A percentile compares a stretch with the other conserved stretches of the same genome.
These are phyloP conservation scores for Ferrisia virgata DNA, from an alignment of 2,888 invertebrate genomes.

Conservation along the genomic window DNA sequence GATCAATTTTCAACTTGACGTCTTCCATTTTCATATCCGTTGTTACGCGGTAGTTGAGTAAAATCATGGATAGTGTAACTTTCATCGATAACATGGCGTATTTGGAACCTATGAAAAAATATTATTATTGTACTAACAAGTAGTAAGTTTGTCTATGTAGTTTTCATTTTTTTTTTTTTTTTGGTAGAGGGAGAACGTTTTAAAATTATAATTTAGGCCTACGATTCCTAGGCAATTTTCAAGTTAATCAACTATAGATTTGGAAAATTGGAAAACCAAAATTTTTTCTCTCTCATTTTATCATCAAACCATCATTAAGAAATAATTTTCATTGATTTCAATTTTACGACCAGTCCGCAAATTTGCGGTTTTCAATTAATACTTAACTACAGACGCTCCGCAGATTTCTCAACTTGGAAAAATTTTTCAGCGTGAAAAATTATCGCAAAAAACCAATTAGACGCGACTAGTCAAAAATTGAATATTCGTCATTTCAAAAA, in stretches of 20 bases:
- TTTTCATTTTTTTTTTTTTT: not conserved
- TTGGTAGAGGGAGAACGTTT: too few relatives aligned
- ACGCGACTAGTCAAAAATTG: not conserved
- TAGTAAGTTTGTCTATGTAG: not conserved
- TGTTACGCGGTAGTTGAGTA: slow-evolving; percentile 47
- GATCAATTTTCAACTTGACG: slow-evolving; percentile 48
- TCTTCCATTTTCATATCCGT: slow-evolving; percentile 48
- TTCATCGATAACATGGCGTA: slow-evolving; percentile 50
- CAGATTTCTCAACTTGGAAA: not conserved
- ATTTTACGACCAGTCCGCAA: not conserved
- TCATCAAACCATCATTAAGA: not conserved
- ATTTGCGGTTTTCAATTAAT: not conserved
- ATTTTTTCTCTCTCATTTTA: not conserved
- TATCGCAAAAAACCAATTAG: not conserved
- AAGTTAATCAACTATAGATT: not conserved
- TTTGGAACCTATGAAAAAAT: slow-evolving; percentile 48
- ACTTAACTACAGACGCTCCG: not conserved
- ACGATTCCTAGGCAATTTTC: too few relatives aligned
- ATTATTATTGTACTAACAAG: too few relatives aligned
- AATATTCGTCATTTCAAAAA: not conserved
- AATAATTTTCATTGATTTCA: not conserved
- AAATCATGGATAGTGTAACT: slow-evolving; percentile 48
- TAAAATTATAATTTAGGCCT: too few relatives aligned
- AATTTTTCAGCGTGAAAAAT: not conserved
- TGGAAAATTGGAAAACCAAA: not conserved